Evolutionary conservation across 37 sponge, comb jelly and placozoan species (phyloP), one percentile per base, ranked within the genome.

Genomic region (Cliona cf. orientalis): DNA sequence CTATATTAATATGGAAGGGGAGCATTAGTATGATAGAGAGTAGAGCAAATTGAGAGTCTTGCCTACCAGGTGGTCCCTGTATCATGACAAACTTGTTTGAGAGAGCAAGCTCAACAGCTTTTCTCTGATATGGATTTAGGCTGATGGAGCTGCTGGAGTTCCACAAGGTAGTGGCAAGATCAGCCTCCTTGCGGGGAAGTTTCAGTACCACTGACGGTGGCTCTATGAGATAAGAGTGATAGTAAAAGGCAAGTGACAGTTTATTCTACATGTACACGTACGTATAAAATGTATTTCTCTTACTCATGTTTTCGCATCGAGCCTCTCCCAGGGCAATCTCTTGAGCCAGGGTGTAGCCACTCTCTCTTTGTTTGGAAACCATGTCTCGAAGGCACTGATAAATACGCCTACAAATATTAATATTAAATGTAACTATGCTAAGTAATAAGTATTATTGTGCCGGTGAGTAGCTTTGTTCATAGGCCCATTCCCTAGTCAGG

Each of bases 1-100:
- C 87, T 86, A 49, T 42, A 69, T 35, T 29, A 25, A 35, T 79
- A 53, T 46, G 37, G 7, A 34, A 7, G n/a, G n/a, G n/a, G n/a
- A n/a, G n/a, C n/a, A n/a, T n/a, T n/a, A n/a, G n/a, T n/a, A n/a
- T 75, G 17, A 3, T 32, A 34, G 3, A 66, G 7, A 66, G 68
- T 11, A 49, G 55, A 19, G 55, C 12, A n/a, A 39, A 3, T 2
- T 2, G 59, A 58, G 22, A 19, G 12, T 21, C 38, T 49, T 2
- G 4, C 66, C n/a, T 35, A 80, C 88, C 88, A 58, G 88, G 88
- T 40, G 88, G 81, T 9, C 87, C 88, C 43, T 87, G 88, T 46
- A 87, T 87, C 77, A 61, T 59, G n/a, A 53, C 36, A 38, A 85
- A 78, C 0, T 29, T 0, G 64, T 77, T 71, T 12, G 17, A n/a